A percentile compares a stretch with the other conserved stretches of the same genome.
Conservation (phyloP, 2,888 invertebrate genomes). For the Cepaea hortensis region DNA sequence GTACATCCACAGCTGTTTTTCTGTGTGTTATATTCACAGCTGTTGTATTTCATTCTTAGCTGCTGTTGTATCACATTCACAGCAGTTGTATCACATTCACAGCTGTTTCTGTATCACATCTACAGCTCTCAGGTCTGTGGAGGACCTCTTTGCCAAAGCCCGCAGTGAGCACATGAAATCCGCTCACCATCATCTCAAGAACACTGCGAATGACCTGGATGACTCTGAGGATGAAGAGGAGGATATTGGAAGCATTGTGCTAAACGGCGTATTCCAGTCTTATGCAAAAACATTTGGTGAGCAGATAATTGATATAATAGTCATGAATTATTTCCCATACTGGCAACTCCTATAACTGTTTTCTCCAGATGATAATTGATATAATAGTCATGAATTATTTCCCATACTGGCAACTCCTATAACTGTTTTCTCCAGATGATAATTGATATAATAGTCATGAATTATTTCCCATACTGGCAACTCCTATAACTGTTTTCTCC, state of each 20-base stretch:
- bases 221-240: constrained; percentile 66
- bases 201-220: constrained; percentile 55
- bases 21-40: neutral
- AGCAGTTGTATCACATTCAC: neutral
- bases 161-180: constrained; percentile 67
- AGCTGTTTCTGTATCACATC: neutral
- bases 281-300: constrained; percentile 62
- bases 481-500: too few species aligned
- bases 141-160: constrained; percentile 67
- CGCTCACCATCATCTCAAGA: constrained; percentile 64
- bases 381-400: too few species aligned
- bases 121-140: constrained; percentile 50
- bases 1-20: neutral
- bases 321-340: too few species aligned
- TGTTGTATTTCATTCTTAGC: neutral
- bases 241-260: constrained; percentile 66
- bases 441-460: neutral
- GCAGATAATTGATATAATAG: neutral
- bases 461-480: too few species aligned
- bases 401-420: too few species aligned
- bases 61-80: neutral
- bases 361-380: neutral
- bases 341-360: too few species aligned
- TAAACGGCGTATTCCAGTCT: constrained; percentile 65
- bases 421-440: neutral